These are phyloP conservation scores for Drosophila micromelanica DNA, from an alignment of 1,140 invertebrate species.

Conservation along the genomic window DNA sequence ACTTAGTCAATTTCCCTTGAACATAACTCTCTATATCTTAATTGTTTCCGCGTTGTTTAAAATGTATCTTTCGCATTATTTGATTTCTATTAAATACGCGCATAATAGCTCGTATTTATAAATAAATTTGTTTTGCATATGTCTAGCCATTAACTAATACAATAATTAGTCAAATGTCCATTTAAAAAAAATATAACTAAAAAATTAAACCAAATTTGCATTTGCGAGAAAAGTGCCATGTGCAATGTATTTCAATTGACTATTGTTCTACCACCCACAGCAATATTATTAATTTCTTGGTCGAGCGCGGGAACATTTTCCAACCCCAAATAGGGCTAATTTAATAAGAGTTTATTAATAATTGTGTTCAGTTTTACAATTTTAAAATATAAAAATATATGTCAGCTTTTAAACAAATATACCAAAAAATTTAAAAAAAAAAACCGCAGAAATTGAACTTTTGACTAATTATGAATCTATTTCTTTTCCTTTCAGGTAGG, in stretches of 20 bases:
- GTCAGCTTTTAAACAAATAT: background rate
- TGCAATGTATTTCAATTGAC: background rate
- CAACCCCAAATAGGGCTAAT: too few species aligned
- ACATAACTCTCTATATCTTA: too few species aligned
- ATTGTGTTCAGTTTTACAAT: too few species aligned
- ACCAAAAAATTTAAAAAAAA: background rate
- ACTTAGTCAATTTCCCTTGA: too few species aligned
- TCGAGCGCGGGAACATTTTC: slow-evolving; percentile 6
- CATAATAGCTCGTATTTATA: slow-evolving; percentile 13
- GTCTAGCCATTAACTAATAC: slow-evolving; percentile 22
- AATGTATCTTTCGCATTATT: background rate
- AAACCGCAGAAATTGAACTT: background rate
- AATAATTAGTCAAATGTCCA: slow-evolving; percentile 32
- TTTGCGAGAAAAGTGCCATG: slow-evolving; percentile 6
- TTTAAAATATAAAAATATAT: background rate
- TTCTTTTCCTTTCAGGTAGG: slow-evolving; percentile 59
- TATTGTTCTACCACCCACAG: slow-evolving; percentile 4
- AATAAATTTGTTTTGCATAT: slow-evolving; percentile 25
- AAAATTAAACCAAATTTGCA: slow-evolving; percentile 8
- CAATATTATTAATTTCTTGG: background rate
- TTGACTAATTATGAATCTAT: background rate
- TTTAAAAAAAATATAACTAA: background rate
- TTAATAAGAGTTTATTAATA: too few species aligned
- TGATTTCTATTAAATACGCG: slow-evolving; percentile 20
- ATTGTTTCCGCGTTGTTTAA: background rate